Conservation (phyloP, 2,113 vertebrate genomes). For the Paraplagusia blochii region DNA sequence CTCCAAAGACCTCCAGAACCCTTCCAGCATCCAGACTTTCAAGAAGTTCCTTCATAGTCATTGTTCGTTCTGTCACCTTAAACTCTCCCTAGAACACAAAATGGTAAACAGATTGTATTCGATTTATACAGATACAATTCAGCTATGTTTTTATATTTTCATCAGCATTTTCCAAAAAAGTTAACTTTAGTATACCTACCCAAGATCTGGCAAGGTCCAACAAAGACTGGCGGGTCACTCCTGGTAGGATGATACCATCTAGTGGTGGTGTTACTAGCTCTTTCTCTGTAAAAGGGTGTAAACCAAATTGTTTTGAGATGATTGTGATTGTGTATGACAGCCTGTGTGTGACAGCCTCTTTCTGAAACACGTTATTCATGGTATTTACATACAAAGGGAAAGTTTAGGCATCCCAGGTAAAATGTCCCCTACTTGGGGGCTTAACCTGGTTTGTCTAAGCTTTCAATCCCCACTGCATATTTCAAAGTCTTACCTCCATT, state of each 20-base stretch:
- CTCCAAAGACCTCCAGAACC: conserved; percentile 84
- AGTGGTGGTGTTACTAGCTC: conserved; percentile 85
- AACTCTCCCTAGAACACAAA: conserved; percentile 78
- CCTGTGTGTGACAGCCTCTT: too few species aligned
- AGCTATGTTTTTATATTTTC: too few species aligned
- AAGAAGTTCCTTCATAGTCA: conserved; percentile 79
- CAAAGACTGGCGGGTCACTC: conserved; percentile 84
- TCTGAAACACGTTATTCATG: too few species aligned
- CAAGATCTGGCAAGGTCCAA: conserved; percentile 82
- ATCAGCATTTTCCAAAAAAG: not conserved
- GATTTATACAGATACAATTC: too few species aligned
- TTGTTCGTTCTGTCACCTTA: conserved; percentile 75
- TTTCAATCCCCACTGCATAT: too few species aligned
- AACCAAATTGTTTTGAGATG: too few species aligned
- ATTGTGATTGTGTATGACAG: too few species aligned
- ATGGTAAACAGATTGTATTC: too few species aligned
- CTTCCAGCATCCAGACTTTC: conserved; percentile 72
- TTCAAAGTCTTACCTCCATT: conserved; percentile 71
- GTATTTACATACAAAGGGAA: too few species aligned
- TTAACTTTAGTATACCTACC: conserved; percentile 66
- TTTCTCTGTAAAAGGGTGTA: conserved; percentile 62
- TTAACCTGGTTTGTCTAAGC: too few species aligned
- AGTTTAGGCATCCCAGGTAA: too few species aligned
- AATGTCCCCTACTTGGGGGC: too few species aligned
- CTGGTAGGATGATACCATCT: conserved; percentile 86